Conservation (phyloP, 2,113 vertebrate species). For the Rhagologus leucostigma region DNA sequence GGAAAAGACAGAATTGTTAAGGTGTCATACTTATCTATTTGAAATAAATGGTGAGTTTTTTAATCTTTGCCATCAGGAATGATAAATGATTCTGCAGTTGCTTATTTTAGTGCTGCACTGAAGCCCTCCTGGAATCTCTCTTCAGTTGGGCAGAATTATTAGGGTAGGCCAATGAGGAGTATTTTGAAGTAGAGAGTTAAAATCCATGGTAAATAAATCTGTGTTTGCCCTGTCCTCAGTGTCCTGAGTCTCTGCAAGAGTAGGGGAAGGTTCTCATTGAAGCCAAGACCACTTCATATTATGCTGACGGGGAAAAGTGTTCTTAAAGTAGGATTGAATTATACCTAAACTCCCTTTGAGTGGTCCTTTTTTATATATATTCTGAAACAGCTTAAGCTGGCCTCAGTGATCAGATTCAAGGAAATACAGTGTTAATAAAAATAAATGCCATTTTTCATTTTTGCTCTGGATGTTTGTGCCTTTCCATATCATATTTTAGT, state of each 20-base stretch:
- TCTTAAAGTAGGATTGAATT: slow-evolving; percentile 24
- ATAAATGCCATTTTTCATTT: not conserved
- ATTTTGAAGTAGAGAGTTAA: not conserved
- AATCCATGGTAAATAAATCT: not conserved
- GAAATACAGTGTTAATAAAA: not conserved
- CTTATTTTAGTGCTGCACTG: not conserved
- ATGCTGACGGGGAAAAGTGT: not conserved
- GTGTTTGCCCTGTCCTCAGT: not conserved
- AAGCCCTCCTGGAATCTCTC: not conserved
- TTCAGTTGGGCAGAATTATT: not conserved
- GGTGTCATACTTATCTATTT: slow-evolving; percentile 18
- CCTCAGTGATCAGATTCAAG: not conserved
- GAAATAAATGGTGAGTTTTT: slow-evolving; percentile 41
- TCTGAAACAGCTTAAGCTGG: not conserved
- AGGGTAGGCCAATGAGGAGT: not conserved
- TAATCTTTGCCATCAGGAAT: slow-evolving; percentile 41
- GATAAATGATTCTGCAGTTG: not conserved
- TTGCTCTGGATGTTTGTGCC: not conserved
- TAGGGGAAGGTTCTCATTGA: not conserved
- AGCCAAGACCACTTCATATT: not conserved
- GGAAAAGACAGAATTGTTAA: slow-evolving; percentile 37
- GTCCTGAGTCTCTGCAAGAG: not conserved
- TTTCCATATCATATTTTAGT: not conserved
- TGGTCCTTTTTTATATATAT: not conserved
- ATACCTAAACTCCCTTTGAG: not conserved